A percentile compares a stretch with the other conserved stretches of the same genome.
phyloP scores from a whole-genome alignment of 2,113 vertebrate species.

The Vidua macroura region DNA sequence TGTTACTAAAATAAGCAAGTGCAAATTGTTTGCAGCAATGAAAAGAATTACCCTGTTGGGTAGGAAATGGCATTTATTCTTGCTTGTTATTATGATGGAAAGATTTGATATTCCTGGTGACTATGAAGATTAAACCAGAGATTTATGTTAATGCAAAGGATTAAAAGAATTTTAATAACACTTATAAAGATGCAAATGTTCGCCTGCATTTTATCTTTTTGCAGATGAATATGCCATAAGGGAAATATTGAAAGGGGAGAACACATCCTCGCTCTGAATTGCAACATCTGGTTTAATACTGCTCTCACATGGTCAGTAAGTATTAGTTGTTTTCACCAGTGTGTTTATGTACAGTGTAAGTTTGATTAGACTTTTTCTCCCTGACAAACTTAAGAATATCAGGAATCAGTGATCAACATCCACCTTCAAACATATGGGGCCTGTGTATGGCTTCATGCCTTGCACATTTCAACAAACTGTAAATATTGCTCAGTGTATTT shows the following conservation, averaged over 20 bases:
- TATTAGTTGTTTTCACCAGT: slow-evolving; percentile 12
- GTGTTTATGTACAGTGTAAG: background rate
- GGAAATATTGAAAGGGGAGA: slow-evolving; percentile 19
- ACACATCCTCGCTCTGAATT: background rate
- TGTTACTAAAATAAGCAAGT: background rate
- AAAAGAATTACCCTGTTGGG: slow-evolving; percentile 9
- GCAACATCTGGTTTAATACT: slow-evolving; percentile 61
- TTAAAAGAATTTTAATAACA: slow-evolving; percentile 67
- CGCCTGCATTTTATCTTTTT: slow-evolving; percentile 51
- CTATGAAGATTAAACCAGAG: slow-evolving; percentile 60
- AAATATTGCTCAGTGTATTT: background rate
- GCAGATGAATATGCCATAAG: slow-evolving; percentile 57
- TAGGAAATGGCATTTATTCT: slow-evolving; percentile 33
- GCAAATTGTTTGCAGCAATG: background rate
- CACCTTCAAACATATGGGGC: background rate
- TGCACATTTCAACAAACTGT: background rate
- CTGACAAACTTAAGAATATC: background rate
- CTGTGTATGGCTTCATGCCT: background rate
- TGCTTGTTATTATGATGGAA: slow-evolving; percentile 37
- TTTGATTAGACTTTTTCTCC: background rate
- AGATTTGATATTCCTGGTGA: slow-evolving; percentile 51
- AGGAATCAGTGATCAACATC: background rate
- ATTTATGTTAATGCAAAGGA: slow-evolving; percentile 70
- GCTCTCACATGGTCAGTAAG: slow-evolving; percentile 55
- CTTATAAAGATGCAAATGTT: slow-evolving; percentile 69